Conservation (phyloP, 2,113 vertebrate species). For the Ginglymostoma cirratum region DNA sequence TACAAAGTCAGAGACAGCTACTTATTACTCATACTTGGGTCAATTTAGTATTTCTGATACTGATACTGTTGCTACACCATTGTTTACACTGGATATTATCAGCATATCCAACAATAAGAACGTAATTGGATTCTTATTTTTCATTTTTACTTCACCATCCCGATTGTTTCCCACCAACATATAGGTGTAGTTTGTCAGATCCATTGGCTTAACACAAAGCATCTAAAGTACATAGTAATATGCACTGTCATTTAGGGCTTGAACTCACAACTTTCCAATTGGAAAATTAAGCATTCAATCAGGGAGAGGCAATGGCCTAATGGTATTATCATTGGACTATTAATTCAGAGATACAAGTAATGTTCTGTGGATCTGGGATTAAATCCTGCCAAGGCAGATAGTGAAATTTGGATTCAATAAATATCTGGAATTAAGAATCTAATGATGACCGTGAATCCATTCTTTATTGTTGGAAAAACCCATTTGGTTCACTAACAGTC, state of each 20-base stretch:
- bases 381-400: no score
- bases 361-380: no score
- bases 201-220: neutral
- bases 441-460: no score
- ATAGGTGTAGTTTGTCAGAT: neutral
- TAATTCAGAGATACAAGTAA: no score
- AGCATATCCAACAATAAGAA: neutral
- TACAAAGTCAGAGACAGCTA: neutral
- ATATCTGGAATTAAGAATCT: no score
- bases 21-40: neutral
- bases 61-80: no score
- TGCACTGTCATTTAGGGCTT: neutral
- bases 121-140: neutral
- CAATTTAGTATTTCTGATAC: neutral
- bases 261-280: neutral
- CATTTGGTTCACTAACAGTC: no score
- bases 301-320: neutral
- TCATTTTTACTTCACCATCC: neutral
- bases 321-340: no score
- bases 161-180: neutral
- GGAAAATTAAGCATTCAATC: neutral
- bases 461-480: no score
- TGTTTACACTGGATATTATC: neutral
- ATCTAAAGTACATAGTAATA: neutral
- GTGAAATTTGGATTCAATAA: no score